Evolutionary conservation across 2,113 vertebrate species (phyloP).

Genomic region (Paramisgurnus dabryanus): DNA sequence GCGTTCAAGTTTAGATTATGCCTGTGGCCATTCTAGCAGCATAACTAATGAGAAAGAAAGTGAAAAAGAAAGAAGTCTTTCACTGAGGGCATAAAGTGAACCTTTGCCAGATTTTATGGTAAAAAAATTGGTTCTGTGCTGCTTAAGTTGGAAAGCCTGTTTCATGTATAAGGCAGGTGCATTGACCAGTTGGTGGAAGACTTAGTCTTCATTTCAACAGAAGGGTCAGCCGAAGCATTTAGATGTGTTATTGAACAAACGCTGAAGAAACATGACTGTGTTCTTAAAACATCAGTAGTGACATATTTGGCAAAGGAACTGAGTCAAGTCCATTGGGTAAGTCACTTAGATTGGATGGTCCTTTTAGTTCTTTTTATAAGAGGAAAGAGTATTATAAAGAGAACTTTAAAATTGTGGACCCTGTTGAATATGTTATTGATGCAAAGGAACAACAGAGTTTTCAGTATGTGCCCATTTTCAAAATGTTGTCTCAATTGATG

Average conservation of each 20-base stretch:
- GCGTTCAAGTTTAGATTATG: not conserved
- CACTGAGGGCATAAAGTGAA: not conserved
- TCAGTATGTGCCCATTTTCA: constrained; percentile 21
- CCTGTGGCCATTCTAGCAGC: not conserved
- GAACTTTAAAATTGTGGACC: constrained; percentile 13
- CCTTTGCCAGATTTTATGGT: not conserved
- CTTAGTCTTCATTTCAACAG: constrained; percentile 21
- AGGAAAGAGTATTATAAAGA: constrained; percentile 23
- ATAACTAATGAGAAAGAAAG: not conserved
- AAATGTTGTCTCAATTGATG: not conserved
- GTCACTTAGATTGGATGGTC: constrained; percentile 1
- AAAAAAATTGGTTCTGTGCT: not conserved
- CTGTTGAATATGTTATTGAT: constrained; percentile 37
- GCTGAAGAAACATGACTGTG: constrained; percentile 2
- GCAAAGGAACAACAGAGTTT: constrained; percentile 24
- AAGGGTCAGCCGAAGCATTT: not conserved
- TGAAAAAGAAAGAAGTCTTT: not conserved
- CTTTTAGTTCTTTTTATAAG: not conserved
- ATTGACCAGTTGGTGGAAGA: constrained; percentile 30
- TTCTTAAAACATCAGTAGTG: not conserved
- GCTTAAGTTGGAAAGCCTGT: constrained; percentile 27
- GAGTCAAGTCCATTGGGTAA: constrained; percentile 10
- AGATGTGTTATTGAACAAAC: constrained; percentile 20
- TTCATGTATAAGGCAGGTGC: constrained; percentile 24
- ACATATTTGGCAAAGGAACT: constrained; percentile 23